Evolutionary conservation across 2,888 invertebrate genomes (phyloP), one percentile per base, ranked within the genome.

Genomic region (Aphidoletes aphidimyza): DNA sequence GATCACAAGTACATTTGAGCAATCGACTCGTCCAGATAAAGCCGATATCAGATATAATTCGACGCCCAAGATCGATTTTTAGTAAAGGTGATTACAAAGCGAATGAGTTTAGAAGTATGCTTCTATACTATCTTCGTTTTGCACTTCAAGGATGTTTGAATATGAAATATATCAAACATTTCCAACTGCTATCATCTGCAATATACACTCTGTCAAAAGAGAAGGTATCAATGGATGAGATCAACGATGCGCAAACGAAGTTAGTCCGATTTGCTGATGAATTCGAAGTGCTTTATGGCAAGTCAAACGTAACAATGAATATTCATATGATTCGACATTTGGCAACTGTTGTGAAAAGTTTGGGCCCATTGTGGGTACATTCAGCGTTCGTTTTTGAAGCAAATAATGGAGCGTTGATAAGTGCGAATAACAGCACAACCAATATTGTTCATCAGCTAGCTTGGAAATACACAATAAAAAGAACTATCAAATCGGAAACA

Each of bases 301-400:
- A 37, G n/a, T 19, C 37, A n/a, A 37, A 34, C 37, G 37, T 81
- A 5, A 81, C 81, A 0, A 81, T 81, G 37, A 81, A 81, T 22
- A 0, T 81, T 6, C 81, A 81, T n/a, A 37, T 81, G 11, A 0
- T 81, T 1, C 5, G n/a, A n/a, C 81, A 81, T 81, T 37, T 81
- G n/a, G 0, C 81, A n/a, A 37, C 8, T 5, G 2, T 0, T 1
- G 81, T 81, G 0, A 19, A 37, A 81, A 81, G 37, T n/a, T 81
- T 81, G 37, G 81, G 81, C 1, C 81, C 81, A 19, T 37, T 81
- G 37, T 81, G 81, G 81, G 1, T 5, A 3, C 36, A 37, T 8
- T 81, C 37, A 0, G 81, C 81, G 5, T 81, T 11, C 11, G 81
- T n/a, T 0, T 81, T 81, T n/a, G 81, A 81, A 81, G 37, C 81